Evolutionary conservation across 2,888 invertebrate genomes (phyloP).

Genomic region (Drosophila mimica): DNA sequence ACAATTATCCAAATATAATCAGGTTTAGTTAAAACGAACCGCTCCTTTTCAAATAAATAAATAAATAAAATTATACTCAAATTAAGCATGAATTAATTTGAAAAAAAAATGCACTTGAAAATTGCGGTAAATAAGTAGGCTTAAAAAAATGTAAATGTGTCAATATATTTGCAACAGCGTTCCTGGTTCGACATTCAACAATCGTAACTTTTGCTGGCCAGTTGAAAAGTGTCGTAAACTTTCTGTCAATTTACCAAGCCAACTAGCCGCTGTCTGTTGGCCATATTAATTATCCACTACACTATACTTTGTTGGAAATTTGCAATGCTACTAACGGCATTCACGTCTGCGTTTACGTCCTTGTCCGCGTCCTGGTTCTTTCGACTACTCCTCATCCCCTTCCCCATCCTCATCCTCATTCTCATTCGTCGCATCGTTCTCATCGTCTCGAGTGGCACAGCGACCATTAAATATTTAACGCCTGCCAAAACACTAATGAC

Average conservation of each 20-base stretch:
- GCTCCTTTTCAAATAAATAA: too few species aligned
- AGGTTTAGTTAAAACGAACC: neutral
- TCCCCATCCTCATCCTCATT: neutral
- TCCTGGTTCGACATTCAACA: conserved; percentile 2
- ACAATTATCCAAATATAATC: neutral
- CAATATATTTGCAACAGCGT: neutral
- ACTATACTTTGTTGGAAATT: conserved; percentile 73
- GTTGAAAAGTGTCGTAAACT: conserved; percentile 30
- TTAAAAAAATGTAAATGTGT: too few species aligned
- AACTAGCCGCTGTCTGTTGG: conserved; percentile 18
- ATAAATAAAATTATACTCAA: neutral
- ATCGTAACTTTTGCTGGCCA: conserved; percentile 40
- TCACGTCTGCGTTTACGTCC: conserved; percentile 12
- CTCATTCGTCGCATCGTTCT: neutral
- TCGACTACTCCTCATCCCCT: neutral
- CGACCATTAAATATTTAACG: conserved; percentile 75
- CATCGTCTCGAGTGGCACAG: conserved; percentile 33
- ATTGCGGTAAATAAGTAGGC: neutral
- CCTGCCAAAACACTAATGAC: conserved; percentile 80
- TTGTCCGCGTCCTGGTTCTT: conserved; percentile 5
- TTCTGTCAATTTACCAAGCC: conserved; percentile 51
- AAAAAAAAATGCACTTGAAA: neutral
- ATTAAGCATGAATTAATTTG: neutral
- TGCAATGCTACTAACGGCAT: conserved; percentile 24
- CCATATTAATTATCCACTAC: conserved; percentile 72